phyloP scores from a whole-genome alignment of 2,113 vertebrate genomes.

The Struthidea cinerea region DNA sequence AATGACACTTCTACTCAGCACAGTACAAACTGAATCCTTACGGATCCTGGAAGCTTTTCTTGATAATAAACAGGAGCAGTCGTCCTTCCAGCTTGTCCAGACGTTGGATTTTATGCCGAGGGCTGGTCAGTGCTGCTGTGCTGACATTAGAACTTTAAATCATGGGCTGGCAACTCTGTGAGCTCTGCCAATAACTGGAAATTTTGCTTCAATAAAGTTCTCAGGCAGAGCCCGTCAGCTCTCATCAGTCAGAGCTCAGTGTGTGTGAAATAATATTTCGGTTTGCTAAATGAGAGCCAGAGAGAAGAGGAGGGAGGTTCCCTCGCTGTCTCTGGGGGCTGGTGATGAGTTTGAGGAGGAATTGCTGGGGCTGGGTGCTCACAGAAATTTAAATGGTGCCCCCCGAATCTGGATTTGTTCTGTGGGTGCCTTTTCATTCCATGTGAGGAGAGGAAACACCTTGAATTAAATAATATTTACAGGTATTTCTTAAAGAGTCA shows the following conservation, averaged over 20 bases:
- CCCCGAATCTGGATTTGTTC: not conserved
- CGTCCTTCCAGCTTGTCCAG: not conserved
- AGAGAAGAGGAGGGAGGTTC: not conserved
- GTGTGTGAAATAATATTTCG: not conserved
- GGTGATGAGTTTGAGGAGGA: not conserved
- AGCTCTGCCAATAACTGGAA: not conserved
- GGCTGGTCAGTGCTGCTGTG: not conserved
- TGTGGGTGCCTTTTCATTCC: not conserved
- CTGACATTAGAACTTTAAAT: not conserved
- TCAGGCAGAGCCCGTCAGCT: not conserved
- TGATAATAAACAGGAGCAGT: not conserved
- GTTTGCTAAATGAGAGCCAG: not conserved
- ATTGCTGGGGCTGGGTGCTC: not conserved
- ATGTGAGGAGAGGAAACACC: not conserved
- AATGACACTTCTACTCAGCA: not conserved
- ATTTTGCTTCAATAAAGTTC: not conserved
- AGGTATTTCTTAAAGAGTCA: not conserved
- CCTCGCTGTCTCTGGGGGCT: not conserved
- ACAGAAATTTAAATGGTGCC: not conserved
- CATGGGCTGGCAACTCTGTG: not conserved
- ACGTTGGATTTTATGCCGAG: not conserved
- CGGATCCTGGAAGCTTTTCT: not conserved
- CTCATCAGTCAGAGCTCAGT: not conserved
- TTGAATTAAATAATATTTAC: not conserved
- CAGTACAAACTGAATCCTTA: not conserved